Base-by-base conservation (phyloP, 64 coral and sea anemone genomes). In the Stichodactyla helianthus region DNA sequence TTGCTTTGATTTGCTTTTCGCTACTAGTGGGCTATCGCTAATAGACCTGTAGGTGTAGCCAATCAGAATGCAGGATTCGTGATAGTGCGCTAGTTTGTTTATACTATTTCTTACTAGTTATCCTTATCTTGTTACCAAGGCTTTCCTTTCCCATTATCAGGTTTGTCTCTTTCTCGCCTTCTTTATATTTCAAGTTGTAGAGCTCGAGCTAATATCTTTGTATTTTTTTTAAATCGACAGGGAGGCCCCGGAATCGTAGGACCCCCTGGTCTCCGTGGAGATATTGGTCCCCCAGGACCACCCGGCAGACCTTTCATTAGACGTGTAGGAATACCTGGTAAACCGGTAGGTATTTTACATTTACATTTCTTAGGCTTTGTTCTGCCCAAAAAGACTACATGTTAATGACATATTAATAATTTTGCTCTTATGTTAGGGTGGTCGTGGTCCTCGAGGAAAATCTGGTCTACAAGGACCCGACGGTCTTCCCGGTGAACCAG, bases 401-500 rank as follows among this genome's bases (percentile, higher is more conserved):
- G 7, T 26, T 74, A 10, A 9, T 19, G 4, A 22, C 27, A 31
- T 26, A 25, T 26, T 74, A 10, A 9, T 19, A 8, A 11, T 27
- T 12, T 10, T 74, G 4, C 11, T 59, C 52, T 88, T 12, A 80
- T 52, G 84, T 35, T 20, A 93, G 92, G 92, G 92, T 23, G 51
- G 19, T 16, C 76, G 57, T 19, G 92, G 92, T 52, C 62, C 35
- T 5, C 78, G 77, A 55, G 90, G 90, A n/a, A 20, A 55, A 10
- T 51, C 85, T 57, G 90, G 90, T 85, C 60, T 63, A 51, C 51
- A 79, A 55, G 90, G 90, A 11, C 90, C 82, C 4, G 52, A 71
- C 52, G 92, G 92, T 71, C 82, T 82, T 28, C 60, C 83, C 53
- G 92, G 92, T 71, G 77, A 85, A 60, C 76, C 83, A 19, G 92